Percentiles rank a stretch among this genome's conserved stretches.
Conservation (phyloP, 2,113 vertebrate genomes). For the Tetraodon nigroviridis region DNA sequence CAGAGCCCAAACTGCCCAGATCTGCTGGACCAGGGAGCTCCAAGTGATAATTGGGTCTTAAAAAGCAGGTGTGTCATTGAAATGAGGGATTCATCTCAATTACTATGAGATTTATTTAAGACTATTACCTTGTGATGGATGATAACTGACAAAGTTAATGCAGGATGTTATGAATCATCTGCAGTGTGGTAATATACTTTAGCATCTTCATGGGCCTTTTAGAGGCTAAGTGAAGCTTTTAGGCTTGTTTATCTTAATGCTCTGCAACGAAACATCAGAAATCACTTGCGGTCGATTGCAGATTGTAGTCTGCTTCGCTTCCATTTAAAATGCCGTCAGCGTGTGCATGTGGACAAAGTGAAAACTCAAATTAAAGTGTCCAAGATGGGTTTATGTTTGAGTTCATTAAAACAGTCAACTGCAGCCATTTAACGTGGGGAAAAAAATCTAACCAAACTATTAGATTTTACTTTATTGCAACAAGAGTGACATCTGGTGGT, state of each 20-base stretch:
- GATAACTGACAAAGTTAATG: slow-evolving; percentile 76
- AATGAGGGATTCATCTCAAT: slow-evolving; percentile 80
- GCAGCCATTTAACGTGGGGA: neutral
- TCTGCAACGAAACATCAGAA: slow-evolving; percentile 32
- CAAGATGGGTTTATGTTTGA: neutral
- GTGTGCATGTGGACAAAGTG: neutral
- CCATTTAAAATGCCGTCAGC: slow-evolving; percentile 7
- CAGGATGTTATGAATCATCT: slow-evolving; percentile 71
- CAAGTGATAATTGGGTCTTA: slow-evolving; percentile 79
- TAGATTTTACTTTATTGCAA: slow-evolving; percentile 5
- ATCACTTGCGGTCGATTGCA: slow-evolving; percentile 17
- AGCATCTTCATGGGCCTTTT: slow-evolving; percentile 47
- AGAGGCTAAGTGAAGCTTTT: slow-evolving; percentile 62
- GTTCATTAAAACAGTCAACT: too few relatives aligned
- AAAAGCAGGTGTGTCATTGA: slow-evolving; percentile 76
- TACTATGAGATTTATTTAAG: slow-evolving; percentile 76
- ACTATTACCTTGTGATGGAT: slow-evolving; percentile 78
- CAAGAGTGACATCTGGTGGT: slow-evolving; percentile 42
- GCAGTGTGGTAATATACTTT: slow-evolving; percentile 48
- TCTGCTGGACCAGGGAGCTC: slow-evolving; percentile 58
- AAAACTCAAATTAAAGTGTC: neutral
- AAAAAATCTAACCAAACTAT: neutral
- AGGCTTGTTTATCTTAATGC: slow-evolving; percentile 57
- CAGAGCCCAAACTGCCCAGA: slow-evolving; percentile 37
- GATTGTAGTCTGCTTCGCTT: slow-evolving; percentile 14